Evolutionary conservation across 1,140 invertebrate genomes (phyloP), one percentile per base, ranked within the genome.

Genomic region (Zaprionus camerounensis): DNA sequence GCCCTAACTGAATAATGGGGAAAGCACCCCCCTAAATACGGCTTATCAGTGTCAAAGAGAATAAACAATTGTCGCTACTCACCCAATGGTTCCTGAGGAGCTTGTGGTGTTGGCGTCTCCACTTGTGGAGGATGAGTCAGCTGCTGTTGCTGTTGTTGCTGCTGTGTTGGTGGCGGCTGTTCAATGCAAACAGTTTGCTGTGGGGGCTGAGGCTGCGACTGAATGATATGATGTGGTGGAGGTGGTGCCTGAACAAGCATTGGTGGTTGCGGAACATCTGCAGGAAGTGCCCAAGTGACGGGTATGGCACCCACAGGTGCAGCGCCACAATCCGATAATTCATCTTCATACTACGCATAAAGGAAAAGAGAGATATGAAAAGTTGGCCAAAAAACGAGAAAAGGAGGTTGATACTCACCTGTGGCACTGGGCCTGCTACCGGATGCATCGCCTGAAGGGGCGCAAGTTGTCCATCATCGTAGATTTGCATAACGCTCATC

Each of bases 401-500:
- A 7, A 17, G 17, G 7, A 7, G 12, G 24, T 20, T 28, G 2
- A 24, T 20, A 13, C 87, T 72, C 6, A 87, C 84, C 81, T 88
- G 91, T 63, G 70, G 70, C 44, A 87, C 49, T 9, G 68, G 61
- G n/a, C 56, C 85, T 17, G 73, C 70, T 36, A 71, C 82, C 28
- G 85, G 80, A 74, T 92, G 91, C 53, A 92, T 83, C 1, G 73
- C 69, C 66, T 86, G 85, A n/a, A 92, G 71, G 11, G 84, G 69
- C 15, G 80, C 76, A 58, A 91, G 59, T 59, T 92, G 91, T 6
- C 73, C 76, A 58, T 92, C 88, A 41, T 92, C 91, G 26, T 85
- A 92, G 31, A 92, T 91, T 63, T 92, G 91, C 85, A 92, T 82
- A 34, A 92, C 84, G 34, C 86, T 74, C 91, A 92, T 91, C 64